Evolutionary conservation across 1,140 invertebrate genomes (phyloP), one percentile per base, ranked within the genome.

Genomic region (Tetraneura akinire): DNA sequence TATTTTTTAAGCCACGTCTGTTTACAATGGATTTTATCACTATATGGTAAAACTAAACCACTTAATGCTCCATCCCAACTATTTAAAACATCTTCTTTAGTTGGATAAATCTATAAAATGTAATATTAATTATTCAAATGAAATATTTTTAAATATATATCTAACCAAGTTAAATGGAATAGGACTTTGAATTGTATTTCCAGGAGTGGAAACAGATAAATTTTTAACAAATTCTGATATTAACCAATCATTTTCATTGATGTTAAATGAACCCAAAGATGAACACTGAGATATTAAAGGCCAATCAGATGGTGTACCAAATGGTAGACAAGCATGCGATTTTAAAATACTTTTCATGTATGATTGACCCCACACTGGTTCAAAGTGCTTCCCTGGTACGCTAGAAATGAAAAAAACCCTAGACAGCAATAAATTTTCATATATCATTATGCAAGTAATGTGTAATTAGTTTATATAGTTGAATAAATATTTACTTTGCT

Each of bases 31-130:
- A 89, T 89, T 73, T 89, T 89, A 74, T 89, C 90, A 6, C 90
- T 89, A 86, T 98, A 98, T 0, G 96, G 96, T n/a, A 98, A 86
- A 85, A 94, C 97, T 0, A 91, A 92, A 14, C 95, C 95, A 16
- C 93, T 95, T 49, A 90, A 85, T 80, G 92, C 89, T 3, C 93
- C 94, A 86, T 97, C 95, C 84, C 94, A 91, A 83, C 94, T 96
- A 11, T 87, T 86, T 42, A 90, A 88, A 3, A 98, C 95, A 87
- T 98, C 94, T 3, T 92, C 88, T 71, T 90, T 87, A 80, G 87
- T 90, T 0, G 94, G 94, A 86, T 91, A 96, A 53, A 92, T 84
- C 83, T 84, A 47, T 57, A 29, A 49, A n/a, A 57, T 26, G 3
- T n/a, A 70, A 5, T 60, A 23, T 57, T 42, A 71, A 60, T 68